Conservation (phyloP, 2,888 invertebrate species). For the Dasypogon diadema region DNA sequence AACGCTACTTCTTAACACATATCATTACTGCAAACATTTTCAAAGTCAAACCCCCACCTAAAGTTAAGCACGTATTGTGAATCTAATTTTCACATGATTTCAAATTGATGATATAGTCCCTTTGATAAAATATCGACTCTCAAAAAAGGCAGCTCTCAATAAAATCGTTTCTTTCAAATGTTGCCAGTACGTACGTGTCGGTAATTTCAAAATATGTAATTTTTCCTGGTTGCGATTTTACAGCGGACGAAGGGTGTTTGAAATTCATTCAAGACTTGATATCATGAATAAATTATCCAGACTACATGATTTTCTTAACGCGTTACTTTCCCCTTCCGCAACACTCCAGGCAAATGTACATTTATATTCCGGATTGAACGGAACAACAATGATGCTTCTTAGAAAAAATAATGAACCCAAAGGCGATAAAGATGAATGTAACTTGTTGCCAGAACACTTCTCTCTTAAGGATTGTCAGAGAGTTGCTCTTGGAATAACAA, state of each 20-base stretch:
- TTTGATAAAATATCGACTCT: too few relatives aligned
- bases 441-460: slow-evolving; percentile 5
- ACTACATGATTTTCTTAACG: neutral
- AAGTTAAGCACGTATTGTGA: too few relatives aligned
- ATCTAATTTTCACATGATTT: too few relatives aligned
- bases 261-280: slow-evolving; percentile 29
- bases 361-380: slow-evolving; percentile 16
- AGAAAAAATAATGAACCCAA: neutral
- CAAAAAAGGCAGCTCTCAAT: too few relatives aligned
- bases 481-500: neutral
- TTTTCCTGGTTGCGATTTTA: neutral
- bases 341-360: neutral
- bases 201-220: slow-evolving; percentile 13
- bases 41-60: neutral
- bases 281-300: slow-evolving; percentile 31
- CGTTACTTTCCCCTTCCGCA: neutral
- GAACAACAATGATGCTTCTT: neutral
- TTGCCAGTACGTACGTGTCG: neutral
- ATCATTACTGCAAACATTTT: too few relatives aligned
- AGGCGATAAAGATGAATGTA: neutral
- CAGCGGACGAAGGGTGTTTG: slow-evolving; percentile 18
- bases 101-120: too few relatives aligned
- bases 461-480: neutral
- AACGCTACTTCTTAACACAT: too few relatives aligned
- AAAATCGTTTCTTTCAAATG: too few relatives aligned